Conservation (phyloP, 2,797 vertebrate species). For the Numenius phaeopus region DNA sequence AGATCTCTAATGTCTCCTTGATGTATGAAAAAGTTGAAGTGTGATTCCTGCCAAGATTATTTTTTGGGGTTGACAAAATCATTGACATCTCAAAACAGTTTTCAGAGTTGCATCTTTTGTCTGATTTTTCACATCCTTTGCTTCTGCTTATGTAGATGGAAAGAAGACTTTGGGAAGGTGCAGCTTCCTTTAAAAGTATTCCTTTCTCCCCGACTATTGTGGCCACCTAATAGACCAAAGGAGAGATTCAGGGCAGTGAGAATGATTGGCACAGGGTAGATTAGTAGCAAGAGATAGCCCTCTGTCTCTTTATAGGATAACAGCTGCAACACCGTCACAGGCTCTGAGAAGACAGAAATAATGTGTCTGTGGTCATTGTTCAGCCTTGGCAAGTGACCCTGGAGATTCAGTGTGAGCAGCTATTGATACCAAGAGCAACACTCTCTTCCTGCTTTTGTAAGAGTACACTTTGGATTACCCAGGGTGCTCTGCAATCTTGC, state of each 20-base stretch:
- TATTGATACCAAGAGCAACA: conserved; percentile 40
- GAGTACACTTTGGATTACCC: conserved; percentile 49
- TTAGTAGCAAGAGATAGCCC: background rate
- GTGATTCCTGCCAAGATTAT: background rate
- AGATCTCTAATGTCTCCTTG: background rate
- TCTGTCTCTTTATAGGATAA: conserved; percentile 46
- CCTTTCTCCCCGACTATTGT: background rate
- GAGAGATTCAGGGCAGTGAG: background rate
- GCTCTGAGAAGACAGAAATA: conserved; percentile 47
- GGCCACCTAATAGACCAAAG: background rate
- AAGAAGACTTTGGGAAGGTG: background rate
- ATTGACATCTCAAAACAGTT: background rate
- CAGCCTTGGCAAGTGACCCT: conserved; percentile 53
- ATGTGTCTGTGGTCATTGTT: conserved; percentile 54
- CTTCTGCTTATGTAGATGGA: background rate
- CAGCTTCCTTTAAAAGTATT: background rate
- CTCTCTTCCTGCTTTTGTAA: conserved; percentile 55
- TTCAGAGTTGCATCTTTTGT: background rate
- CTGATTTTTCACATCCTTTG: background rate
- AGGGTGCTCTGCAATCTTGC: conserved; percentile 41
- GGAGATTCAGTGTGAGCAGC: conserved; percentile 28
- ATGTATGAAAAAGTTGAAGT: background rate
- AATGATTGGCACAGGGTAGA: background rate
- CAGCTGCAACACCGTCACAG: conserved; percentile 42
- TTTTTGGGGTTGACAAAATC: background rate